These are phyloP conservation scores for Telmatochromis sp. DNA, from an alignment of 2,113 vertebrate species.

Conservation along the genomic window DNA sequence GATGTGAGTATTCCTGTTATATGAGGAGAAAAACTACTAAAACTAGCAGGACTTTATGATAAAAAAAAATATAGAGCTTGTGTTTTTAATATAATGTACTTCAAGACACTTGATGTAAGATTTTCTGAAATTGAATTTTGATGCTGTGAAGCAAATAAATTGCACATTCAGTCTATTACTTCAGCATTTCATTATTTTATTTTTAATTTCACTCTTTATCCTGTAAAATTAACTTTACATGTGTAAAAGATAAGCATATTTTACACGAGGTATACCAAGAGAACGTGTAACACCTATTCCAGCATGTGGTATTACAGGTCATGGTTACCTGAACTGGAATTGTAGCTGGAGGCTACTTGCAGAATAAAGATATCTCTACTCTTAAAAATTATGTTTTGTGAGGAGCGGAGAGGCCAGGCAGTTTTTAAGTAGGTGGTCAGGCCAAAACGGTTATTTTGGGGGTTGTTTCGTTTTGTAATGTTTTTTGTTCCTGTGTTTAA, in stretches of 20 bases:
- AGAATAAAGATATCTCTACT: background rate
- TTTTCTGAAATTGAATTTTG: background rate
- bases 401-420: background rate
- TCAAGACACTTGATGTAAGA: background rate
- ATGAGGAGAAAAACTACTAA: background rate
- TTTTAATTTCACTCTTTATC: background rate
- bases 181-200: background rate
- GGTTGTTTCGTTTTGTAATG: background rate
- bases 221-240: background rate
- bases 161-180: background rate
- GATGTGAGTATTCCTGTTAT: slow-evolving; percentile 79
- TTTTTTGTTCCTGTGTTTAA: background rate
- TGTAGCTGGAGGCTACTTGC: background rate
- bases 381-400: background rate
- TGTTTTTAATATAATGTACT: background rate
- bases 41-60: background rate
- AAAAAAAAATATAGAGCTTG: too few species aligned
- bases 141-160: background rate
- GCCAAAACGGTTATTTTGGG: background rate
- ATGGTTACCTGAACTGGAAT: background rate
- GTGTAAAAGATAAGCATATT: background rate
- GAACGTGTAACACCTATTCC: background rate
- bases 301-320: background rate
- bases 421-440: background rate
- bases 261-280: background rate